Percentiles rank a stretch among this genome's conserved stretches.
Conservation (phyloP, 2,888 invertebrate genomes). For the Cheilosia vulpina region DNA sequence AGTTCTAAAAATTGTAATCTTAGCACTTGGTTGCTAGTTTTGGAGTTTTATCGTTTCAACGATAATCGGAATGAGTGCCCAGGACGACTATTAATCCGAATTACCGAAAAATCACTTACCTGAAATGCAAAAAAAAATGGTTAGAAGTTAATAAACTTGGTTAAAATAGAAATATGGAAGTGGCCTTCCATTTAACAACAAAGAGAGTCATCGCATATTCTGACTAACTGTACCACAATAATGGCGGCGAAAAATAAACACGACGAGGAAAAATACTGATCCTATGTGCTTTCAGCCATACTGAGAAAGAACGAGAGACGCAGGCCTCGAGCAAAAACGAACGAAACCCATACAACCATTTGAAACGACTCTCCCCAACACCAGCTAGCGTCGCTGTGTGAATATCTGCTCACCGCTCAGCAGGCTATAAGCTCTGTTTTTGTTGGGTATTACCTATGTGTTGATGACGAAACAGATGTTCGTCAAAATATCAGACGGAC, state of each 20-base stretch:
- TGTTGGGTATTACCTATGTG: slow-evolving; percentile 41
- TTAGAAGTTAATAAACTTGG: background rate
- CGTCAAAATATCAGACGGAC: slow-evolving; percentile 60
- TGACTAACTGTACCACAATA: slow-evolving; percentile 58
- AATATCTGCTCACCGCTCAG: slow-evolving; percentile 9
- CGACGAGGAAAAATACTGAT: slow-evolving; percentile 39
- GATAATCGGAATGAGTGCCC: too few relatives aligned
- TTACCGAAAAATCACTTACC: slow-evolving; percentile 7
- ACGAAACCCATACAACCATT: slow-evolving; percentile 18
- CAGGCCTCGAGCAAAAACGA: slow-evolving; percentile 2
- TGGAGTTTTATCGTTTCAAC: too few relatives aligned
- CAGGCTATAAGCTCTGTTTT: slow-evolving; percentile 36
- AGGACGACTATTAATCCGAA: background rate
- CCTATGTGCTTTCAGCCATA: slow-evolving; percentile 38
- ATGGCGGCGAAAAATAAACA: slow-evolving; percentile 72
- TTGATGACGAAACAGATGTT: slow-evolving; percentile 75
- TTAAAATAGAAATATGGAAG: background rate
- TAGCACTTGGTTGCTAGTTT: too few relatives aligned
- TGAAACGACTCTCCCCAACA: slow-evolving; percentile 25
- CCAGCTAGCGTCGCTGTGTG: slow-evolving; percentile 20
- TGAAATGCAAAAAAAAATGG: slow-evolving; percentile 10
- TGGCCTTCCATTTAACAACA: too few relatives aligned
- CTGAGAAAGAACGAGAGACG: slow-evolving; percentile 35
- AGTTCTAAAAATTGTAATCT: too few relatives aligned
- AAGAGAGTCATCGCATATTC: background rate